Evolutionary conservation across 2,113 vertebrate species (phyloP).

Genomic region (Synchiropus splendidus): DNA sequence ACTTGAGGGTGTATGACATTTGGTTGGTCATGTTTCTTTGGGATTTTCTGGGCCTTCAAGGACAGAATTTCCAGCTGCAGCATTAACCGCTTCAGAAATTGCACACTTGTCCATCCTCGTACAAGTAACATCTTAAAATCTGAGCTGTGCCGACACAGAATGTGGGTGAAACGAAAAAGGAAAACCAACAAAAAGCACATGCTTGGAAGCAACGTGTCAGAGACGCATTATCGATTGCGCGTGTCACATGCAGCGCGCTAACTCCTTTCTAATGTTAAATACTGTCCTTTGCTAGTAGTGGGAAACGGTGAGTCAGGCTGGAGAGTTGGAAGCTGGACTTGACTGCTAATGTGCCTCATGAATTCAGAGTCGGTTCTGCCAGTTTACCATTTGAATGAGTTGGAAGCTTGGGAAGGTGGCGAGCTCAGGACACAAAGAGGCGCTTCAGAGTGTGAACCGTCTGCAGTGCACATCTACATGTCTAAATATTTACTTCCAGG

Average conservation of each 20-base stretch:
- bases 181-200: conserved; percentile 20
- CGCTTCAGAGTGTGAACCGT: conserved; percentile 40
- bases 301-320: conserved; percentile 67
- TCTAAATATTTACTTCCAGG: conserved; percentile 61
- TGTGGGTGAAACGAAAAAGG: too few relatives aligned
- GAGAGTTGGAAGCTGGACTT: conserved; percentile 54
- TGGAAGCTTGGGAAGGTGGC: conserved; percentile 60
- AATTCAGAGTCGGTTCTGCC: conserved; percentile 61
- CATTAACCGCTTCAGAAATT: too few relatives aligned
- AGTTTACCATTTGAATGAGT: conserved; percentile 63
- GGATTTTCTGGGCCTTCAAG: too few relatives aligned
- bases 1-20: too few relatives aligned
- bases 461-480: conserved; percentile 48
- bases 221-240: conserved; percentile 64
- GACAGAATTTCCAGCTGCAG: too few relatives aligned
- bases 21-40: too few relatives aligned
- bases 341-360: conserved; percentile 67
- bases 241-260: conserved; percentile 53
- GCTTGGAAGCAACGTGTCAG: conserved; percentile 42
- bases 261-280: conserved; percentile 62
- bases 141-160: too few relatives aligned
- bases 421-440: conserved; percentile 52
- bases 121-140: too few relatives aligned
- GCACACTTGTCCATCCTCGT: too few relatives aligned
- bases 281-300: conserved; percentile 56